phyloP scores from a whole-genome alignment of 1,140 invertebrate genomes.

The Eulimnadia texana region DNA sequence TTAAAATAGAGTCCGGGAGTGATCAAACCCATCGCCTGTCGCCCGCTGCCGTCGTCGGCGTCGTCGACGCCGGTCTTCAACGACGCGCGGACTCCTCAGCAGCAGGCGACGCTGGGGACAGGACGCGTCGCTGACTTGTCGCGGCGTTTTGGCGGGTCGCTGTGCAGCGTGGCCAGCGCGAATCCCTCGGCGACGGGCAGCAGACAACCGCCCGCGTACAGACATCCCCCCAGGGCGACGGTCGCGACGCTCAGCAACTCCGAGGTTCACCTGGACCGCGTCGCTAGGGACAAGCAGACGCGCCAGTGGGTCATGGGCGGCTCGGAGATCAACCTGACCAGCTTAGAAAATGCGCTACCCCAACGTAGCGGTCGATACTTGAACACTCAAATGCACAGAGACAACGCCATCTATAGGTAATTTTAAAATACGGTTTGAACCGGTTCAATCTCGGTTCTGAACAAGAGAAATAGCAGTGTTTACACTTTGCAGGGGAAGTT shows the following conservation, averaged over 20 bases:
- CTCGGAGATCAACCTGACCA: slow-evolving; percentile 8
- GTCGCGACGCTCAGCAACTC: background rate
- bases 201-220: slow-evolving; percentile 4
- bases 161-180: slow-evolving; percentile 11
- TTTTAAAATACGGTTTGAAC: no score
- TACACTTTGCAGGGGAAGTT: no score
- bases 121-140: background rate
- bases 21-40: slow-evolving; percentile 14
- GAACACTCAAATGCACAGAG: background rate
- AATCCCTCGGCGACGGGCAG: background rate
- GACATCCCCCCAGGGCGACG: background rate
- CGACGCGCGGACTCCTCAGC: background rate
- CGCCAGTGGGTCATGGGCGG: slow-evolving; percentile 9
- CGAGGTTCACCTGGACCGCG: slow-evolving; percentile 7
- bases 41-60: slow-evolving; percentile 8
- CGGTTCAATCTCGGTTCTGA: no score
- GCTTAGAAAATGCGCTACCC: background rate
- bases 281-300: background rate
- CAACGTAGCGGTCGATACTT: background rate
- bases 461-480: no score
- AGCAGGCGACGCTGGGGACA: background rate
- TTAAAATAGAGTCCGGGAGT: slow-evolving; percentile 11
- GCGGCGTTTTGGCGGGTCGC: slow-evolving; percentile 13
- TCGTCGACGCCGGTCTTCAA: slow-evolving; percentile 9
- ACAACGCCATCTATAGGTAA: background rate